Conservation (phyloP, 2,888 invertebrate species). For the Chrysodeixis includens region DNA sequence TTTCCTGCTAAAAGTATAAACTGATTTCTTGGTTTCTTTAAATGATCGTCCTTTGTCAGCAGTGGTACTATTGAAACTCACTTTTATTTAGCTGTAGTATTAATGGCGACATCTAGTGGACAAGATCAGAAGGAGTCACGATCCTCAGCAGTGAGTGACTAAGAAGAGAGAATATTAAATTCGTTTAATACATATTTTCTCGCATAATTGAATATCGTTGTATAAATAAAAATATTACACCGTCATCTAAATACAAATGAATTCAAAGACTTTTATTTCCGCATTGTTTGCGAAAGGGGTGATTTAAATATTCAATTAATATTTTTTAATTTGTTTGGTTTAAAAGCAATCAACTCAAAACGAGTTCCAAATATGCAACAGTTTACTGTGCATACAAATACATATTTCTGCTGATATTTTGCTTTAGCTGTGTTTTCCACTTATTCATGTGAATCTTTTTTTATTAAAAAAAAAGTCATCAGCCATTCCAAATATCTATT, state of each 20-base stretch:
- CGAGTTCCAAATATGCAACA: neutral
- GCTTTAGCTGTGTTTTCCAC: neutral
- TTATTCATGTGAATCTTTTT: no score
- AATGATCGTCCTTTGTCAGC: slow-evolving; percentile 67
- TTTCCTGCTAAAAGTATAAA: slow-evolving; percentile 67
- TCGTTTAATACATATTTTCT: neutral
- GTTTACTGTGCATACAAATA: neutral
- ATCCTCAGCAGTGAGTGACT: no score
- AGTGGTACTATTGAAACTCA: slow-evolving; percentile 35
- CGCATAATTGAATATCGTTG: neutral
- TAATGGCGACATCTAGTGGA: no score
- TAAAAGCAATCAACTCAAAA: neutral
- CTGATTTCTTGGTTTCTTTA: slow-evolving; percentile 69
- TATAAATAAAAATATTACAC: neutral
- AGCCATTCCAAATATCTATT: no score
- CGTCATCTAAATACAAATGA: slow-evolving; percentile 1
- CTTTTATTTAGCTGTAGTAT: neutral
- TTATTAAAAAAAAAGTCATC: no score
- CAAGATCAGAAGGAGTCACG: no score
- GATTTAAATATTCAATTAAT: neutral
- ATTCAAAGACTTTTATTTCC: neutral
- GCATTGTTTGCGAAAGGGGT: neutral
- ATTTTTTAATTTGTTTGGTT: neutral
- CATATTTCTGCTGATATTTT: neutral
- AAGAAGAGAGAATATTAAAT: no score